phyloP scores from a whole-genome alignment of 2,888 invertebrate species.

The Lottia gigantea region DNA sequence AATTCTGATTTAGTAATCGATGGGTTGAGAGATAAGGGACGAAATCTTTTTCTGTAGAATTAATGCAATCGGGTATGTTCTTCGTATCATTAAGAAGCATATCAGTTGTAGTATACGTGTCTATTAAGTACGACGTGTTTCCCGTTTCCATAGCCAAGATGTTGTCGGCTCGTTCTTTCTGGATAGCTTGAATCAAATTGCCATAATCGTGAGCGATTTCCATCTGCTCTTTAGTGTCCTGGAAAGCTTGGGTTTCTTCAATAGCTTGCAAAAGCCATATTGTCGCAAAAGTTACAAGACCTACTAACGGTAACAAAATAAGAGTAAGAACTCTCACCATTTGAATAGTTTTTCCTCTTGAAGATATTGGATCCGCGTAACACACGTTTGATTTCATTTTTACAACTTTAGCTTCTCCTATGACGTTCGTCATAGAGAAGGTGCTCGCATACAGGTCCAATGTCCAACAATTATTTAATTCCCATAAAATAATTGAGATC shows the following conservation, averaged over 20 bases:
- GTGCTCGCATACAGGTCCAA: too few species aligned
- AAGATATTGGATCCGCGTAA: conserved; percentile 25
- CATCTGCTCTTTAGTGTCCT: conserved; percentile 4
- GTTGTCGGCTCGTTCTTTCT: conserved; percentile 24
- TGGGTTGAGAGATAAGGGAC: neutral
- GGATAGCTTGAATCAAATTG: conserved; percentile 23
- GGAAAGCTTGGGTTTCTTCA: neutral
- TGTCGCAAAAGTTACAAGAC: conserved; percentile 21
- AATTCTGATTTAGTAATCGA: conserved; percentile 8
- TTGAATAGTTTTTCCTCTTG: conserved; percentile 19
- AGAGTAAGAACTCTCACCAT: conserved; percentile 18
- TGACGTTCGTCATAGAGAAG: too few species aligned
- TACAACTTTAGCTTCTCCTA: too few species aligned
- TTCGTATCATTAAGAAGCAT: neutral
- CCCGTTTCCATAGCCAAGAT: conserved; percentile 15
- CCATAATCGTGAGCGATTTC: conserved; percentile 19
- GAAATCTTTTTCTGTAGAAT: neutral
- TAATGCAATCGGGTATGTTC: conserved; percentile 11
- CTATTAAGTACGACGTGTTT: conserved; percentile 10
- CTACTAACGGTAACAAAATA: conserved; percentile 22
- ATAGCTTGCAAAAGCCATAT: conserved; percentile 4
- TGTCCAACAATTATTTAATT: too few species aligned
- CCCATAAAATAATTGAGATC: too few species aligned
- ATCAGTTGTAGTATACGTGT: conserved; percentile 13
- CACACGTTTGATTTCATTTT: conserved; percentile 15